phyloP scores from a whole-genome alignment of 2,113 vertebrate species.

The Neodon shergylaensis region DNA sequence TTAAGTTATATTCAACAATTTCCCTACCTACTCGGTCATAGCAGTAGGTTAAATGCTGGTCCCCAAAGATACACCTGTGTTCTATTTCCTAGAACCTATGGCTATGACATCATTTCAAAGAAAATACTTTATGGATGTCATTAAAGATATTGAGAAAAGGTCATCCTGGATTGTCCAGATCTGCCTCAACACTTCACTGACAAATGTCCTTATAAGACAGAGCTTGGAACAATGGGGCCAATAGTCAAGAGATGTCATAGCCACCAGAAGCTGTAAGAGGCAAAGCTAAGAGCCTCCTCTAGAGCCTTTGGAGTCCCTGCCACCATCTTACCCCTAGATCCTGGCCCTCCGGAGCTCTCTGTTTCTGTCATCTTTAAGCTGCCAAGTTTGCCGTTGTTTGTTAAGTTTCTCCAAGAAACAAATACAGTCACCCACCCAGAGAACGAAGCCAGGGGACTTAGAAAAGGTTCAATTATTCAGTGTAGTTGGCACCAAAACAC shows the following conservation, averaged over 20 bases:
- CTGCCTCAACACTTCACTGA: not conserved
- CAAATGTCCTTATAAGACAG: not conserved
- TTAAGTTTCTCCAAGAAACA: not conserved
- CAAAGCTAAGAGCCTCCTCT: not conserved
- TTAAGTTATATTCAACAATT: not conserved
- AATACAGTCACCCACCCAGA: not conserved
- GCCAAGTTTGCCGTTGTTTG: not conserved
- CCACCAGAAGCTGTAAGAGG: not conserved
- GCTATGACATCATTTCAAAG: not conserved
- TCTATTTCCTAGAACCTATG: not conserved
- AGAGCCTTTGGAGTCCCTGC: not conserved
- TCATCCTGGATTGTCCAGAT: not conserved
- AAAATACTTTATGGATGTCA: not conserved
- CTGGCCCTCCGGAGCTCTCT: not conserved
- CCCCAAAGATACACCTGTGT: not conserved
- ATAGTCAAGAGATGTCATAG: not conserved
- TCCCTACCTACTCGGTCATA: not conserved
- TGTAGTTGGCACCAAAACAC: not conserved
- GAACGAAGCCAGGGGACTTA: not conserved
- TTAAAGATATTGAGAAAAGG: slow-evolving; percentile 6
- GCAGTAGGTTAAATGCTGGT: not conserved
- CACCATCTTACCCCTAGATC: not conserved
- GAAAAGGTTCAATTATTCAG: not conserved
- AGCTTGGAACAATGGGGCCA: not conserved
- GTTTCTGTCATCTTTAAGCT: not conserved